phyloP scores from a whole-genome alignment of 2,797 vertebrate genomes.

The Silurus aristotelis region DNA sequence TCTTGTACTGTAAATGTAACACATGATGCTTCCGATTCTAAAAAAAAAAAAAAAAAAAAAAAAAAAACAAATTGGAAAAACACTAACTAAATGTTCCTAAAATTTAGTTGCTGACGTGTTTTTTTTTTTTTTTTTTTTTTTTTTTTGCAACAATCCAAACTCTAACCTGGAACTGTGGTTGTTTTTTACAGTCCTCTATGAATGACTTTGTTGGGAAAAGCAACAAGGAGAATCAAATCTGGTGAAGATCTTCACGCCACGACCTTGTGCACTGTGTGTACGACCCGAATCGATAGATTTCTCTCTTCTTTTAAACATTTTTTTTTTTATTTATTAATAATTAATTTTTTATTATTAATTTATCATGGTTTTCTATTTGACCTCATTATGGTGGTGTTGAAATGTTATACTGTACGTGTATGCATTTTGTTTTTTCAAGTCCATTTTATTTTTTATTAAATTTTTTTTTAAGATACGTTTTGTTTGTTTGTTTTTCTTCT shows the following conservation, averaged over 20 bases:
- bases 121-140: background rate
- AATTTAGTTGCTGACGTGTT: background rate
- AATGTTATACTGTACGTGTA: background rate
- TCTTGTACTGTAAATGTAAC: too few relatives aligned
- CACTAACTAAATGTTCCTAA: too few relatives aligned
- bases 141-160: background rate
- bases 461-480: background rate
- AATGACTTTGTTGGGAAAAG: conserved; percentile 67
- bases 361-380: background rate
- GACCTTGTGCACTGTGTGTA: conserved; percentile 63
- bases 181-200: conserved; percentile 71
- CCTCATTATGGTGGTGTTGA: background rate
- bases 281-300: conserved; percentile 5
- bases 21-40: too few relatives aligned
- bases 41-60: too few relatives aligned
- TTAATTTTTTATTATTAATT: background rate
- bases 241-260: conserved; percentile 39
- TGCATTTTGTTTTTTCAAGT: background rate
- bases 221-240: conserved; percentile 67
- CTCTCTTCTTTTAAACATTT: too few relatives aligned
- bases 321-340: too few relatives aligned
- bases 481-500: too few relatives aligned
- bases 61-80: too few relatives aligned
- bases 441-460: background rate
- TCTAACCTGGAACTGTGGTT: background rate